Conservation (phyloP, 1,140 invertebrate genomes). For the Lepidotrigona ventralis region DNA sequence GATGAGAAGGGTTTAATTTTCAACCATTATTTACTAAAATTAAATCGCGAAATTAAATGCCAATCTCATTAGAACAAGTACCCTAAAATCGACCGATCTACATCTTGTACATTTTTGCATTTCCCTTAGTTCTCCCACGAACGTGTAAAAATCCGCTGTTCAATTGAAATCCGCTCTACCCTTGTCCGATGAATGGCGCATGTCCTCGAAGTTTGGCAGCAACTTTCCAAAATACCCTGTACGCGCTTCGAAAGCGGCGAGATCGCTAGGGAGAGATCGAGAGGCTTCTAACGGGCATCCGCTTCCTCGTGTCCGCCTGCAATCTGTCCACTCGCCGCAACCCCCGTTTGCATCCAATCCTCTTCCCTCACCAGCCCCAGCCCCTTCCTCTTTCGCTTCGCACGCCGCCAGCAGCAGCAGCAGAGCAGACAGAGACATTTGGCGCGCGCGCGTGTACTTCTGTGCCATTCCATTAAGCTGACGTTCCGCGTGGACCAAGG, state of each 20-base stretch:
- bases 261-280: not conserved
- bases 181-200: too few relatives aligned
- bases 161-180: too few relatives aligned
- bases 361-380: too few relatives aligned
- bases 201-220: not conserved
- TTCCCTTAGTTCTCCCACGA: too few relatives aligned
- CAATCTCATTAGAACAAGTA: too few relatives aligned
- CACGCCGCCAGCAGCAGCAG: conserved; percentile 10
- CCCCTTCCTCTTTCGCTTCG: not conserved
- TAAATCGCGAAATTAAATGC: too few relatives aligned
- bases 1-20: too few relatives aligned
- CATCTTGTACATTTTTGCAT: too few relatives aligned
- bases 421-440: conserved; percentile 63
- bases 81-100: too few relatives aligned
- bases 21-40: too few relatives aligned
- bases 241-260: not conserved
- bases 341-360: not conserved
- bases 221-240: not conserved
- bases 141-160: too few relatives aligned
- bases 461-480: conserved; percentile 51
- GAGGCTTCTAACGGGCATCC: conserved; percentile 20
- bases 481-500: conserved; percentile 25
- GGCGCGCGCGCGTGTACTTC: conserved; percentile 38
- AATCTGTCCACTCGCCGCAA: conserved; percentile 54
- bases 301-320: conserved; percentile 38